Conservation (phyloP, 2,888 invertebrate genomes). For the Drosophila prolongata region DNA sequence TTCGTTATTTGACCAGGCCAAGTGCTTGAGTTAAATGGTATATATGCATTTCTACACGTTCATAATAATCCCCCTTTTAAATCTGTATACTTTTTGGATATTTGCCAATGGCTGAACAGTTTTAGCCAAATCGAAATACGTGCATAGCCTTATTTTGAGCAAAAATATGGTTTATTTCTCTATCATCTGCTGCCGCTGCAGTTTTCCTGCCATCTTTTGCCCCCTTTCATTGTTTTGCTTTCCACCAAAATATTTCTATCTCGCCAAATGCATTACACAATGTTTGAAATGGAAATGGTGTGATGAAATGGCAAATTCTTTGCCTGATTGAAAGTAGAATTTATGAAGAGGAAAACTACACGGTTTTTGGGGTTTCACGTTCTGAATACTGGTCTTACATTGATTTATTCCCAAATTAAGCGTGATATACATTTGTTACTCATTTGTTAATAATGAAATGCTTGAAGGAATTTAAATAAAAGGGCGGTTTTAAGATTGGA, state of each 20-base stretch:
- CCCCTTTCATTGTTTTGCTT: conserved; percentile 7
- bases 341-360: too few species aligned
- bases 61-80: conserved; percentile 22
- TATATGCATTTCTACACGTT: background rate
- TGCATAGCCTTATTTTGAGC: conserved; percentile 11
- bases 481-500: too few species aligned
- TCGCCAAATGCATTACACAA: conserved; percentile 21
- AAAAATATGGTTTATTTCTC: conserved; percentile 14
- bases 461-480: background rate
- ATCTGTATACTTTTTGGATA: conserved; percentile 26
- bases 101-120: conserved; percentile 26
- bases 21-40: background rate
- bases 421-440: too few species aligned
- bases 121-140: conserved; percentile 35
- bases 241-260: conserved; percentile 6
- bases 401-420: too few species aligned
- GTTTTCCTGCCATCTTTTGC: conserved; percentile 4
- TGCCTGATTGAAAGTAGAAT: conserved; percentile 1
- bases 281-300: conserved; percentile 8
- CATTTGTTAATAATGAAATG: too few species aligned
- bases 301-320: conserved; percentile 19
- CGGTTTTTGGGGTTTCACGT: background rate
- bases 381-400: background rate
- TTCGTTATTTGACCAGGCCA: conserved; percentile 4
- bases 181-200: conserved; percentile 16